A percentile compares a stretch with the other conserved stretches of the same genome.
Conservation (phyloP, 2,797 vertebrate genomes). For the Salmo trutta region DNA sequence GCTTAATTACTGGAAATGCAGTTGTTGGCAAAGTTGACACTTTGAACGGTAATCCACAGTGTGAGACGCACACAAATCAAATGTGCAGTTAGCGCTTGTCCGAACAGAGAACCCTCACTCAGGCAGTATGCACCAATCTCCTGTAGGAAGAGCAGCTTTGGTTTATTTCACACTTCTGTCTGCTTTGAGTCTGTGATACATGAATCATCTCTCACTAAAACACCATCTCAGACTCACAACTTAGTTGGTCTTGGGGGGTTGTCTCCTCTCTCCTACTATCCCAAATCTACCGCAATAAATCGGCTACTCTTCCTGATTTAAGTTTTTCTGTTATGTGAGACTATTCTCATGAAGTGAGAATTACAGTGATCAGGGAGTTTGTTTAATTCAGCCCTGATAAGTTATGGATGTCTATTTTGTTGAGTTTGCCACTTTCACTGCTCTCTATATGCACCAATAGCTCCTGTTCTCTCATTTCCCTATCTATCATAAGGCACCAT, state of each 20-base stretch:
- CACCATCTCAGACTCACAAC: conserved; percentile 25
- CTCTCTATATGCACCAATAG: conserved; percentile 25
- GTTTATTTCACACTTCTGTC: conserved; percentile 64
- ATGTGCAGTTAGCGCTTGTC: conserved; percentile 61
- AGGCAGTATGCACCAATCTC: conserved; percentile 43
- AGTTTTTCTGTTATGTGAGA: conserved; percentile 38
- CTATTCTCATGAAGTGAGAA: conserved; percentile 43
- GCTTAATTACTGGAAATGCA: conserved; percentile 75
- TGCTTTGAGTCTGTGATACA: conserved; percentile 59
- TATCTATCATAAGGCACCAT: conserved; percentile 51
- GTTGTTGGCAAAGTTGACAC: conserved; percentile 71
- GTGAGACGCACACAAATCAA: conserved; percentile 67
- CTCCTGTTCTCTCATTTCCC: conserved; percentile 24
- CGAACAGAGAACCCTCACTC: conserved; percentile 59
- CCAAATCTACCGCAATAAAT: conserved; percentile 32
- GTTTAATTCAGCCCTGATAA: conserved; percentile 51
- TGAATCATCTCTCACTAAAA: conserved; percentile 50
- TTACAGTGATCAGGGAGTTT: conserved; percentile 54
- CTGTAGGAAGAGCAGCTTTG: conserved; percentile 45
- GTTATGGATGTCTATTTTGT: conserved; percentile 47
- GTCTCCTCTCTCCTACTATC: not conserved
- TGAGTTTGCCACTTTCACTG: conserved; percentile 23
- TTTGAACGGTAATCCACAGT: conserved; percentile 73
- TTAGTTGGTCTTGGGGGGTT: conserved; percentile 20
- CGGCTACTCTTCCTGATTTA: conserved; percentile 30